Base-by-base conservation (phyloP, 2,113 vertebrate species). In the Anoplopoma fimbria region DNA sequence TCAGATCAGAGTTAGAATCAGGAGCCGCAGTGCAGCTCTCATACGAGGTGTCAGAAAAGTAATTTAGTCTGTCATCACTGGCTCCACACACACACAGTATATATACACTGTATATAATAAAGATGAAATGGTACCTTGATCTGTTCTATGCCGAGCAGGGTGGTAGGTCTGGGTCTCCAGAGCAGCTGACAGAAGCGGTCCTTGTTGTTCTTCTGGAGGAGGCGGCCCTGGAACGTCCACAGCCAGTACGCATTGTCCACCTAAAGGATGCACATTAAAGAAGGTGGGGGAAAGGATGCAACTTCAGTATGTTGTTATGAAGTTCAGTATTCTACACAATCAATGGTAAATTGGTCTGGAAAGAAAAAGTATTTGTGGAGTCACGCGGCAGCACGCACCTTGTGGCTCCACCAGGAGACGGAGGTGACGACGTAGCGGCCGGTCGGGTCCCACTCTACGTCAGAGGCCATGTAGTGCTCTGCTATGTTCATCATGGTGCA, bases 401-500 rank as follows among this genome's bases (percentile, higher is more conserved):
- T 99, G 90, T 99, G 98, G 91, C 98, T 99, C 98, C 98, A 99
- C 98, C 98, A 99, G 27, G 98, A 99, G 73, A 99, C 98, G 0
- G 98, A 99, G 38, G 98, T 99, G 77, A 99, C 95, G 0, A 99
- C 94, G 0, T 97, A 99, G 89, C 98, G 96, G 38, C 98, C 98
- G 0, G 98, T 99, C 0, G 98, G 97, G 81, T 99, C 98, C 98
- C 98, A 99, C 70, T 99, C 98, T 9, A 99, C 97, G 0, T 99
- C 98, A 0, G 98, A 99, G 36, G 98, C 98, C 91, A 97, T 99
- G 90, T 99, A 99, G 87, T 99, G 98, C 80, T 99, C 98, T 0
- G 97, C 98, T 17, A 99, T 97, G 89, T 99, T 99, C 98, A 99
- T 99, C 96, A 99, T 95, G 21, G 98, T 99, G 91, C 98, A 99